These are phyloP conservation scores for Hippocampus guttulatus DNA, from an alignment of 2,113 vertebrate species.

Conservation along the genomic window DNA sequence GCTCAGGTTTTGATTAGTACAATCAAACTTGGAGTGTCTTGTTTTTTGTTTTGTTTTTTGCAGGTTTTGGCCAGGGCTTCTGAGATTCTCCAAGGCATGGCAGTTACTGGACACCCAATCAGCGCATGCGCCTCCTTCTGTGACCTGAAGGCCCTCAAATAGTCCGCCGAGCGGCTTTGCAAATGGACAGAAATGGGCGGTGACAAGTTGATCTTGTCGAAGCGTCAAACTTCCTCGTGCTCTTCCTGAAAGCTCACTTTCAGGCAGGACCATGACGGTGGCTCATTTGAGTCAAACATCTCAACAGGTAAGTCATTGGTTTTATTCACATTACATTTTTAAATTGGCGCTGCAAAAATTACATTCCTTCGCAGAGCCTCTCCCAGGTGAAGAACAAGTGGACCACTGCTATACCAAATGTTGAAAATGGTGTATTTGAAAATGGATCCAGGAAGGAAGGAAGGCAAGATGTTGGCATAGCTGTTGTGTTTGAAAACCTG, in stretches of 20 bases:
- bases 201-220: not conserved
- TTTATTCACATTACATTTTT: too few species aligned
- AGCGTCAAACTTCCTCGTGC: not conserved
- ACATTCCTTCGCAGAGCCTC: not conserved
- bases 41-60: too few species aligned
- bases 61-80: too few species aligned
- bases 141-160: too few species aligned
- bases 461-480: constrained; percentile 76
- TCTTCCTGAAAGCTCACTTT: not conserved
- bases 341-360: too few species aligned
- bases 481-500: constrained; percentile 55
- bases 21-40: too few species aligned
- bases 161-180: too few species aligned
- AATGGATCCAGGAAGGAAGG: constrained; percentile 60
- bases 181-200: too few species aligned
- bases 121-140: too few species aligned
- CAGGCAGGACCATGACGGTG: not conserved
- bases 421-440: not conserved
- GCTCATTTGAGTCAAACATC: not conserved
- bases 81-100: too few species aligned
- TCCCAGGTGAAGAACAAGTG: not conserved
- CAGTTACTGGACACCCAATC: too few species aligned
- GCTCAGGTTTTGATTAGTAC: too few species aligned
- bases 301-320: not conserved
- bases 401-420: not conserved